A percentile compares a stretch with the other conserved stretches of the same genome.
Conservation (phyloP, 2,797 vertebrate species). For the Chromobotia macracanthus region DNA sequence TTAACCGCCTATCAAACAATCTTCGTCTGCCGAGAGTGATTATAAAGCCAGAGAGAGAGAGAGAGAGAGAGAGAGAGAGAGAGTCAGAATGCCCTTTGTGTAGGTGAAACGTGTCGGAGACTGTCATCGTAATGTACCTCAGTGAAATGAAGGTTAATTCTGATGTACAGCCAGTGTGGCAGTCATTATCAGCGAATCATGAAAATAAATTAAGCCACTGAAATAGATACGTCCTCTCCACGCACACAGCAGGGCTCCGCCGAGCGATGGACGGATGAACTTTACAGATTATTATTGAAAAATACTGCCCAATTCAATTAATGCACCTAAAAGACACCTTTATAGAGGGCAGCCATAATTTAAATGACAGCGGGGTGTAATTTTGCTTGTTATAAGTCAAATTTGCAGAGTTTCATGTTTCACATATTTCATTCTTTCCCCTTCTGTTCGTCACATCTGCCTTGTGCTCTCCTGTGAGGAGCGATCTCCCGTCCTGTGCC, state of each 20-base stretch:
- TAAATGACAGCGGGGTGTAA: conserved; percentile 99
- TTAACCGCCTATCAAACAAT: conserved; percentile 99
- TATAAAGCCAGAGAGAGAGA: conserved; percentile 86
- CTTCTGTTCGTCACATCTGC: conserved; percentile 33
- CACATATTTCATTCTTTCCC: conserved; percentile 84
- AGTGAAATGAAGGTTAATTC: conserved; percentile 99
- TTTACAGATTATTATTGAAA: conserved; percentile 99
- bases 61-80: conserved; percentile 61
- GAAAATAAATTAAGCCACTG: conserved; percentile 99
- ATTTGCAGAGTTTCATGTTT: conserved; percentile 99
- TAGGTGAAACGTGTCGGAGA: conserved; percentile 99
- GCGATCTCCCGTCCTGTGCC: conserved; percentile 25
- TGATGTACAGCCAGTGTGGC: conserved; percentile 99
- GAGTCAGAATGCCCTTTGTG: conserved; percentile 98
- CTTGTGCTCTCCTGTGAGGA: conserved; percentile 41
- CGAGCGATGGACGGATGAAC: conserved; percentile 99
- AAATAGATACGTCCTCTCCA: conserved; percentile 99
- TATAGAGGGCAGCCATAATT: conserved; percentile 99
- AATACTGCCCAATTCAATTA: conserved; percentile 99
- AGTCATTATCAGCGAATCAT: conserved; percentile 99
- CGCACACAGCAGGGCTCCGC: conserved; percentile 94
- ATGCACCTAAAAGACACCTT: conserved; percentile 99
- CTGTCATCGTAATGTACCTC: conserved; percentile 99
- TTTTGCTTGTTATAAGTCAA: conserved; percentile 99
- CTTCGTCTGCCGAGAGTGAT: conserved; percentile 98